phyloP scores from a whole-genome alignment of 1,140 invertebrate genomes.

The Pseudomyrmex concolor region DNA sequence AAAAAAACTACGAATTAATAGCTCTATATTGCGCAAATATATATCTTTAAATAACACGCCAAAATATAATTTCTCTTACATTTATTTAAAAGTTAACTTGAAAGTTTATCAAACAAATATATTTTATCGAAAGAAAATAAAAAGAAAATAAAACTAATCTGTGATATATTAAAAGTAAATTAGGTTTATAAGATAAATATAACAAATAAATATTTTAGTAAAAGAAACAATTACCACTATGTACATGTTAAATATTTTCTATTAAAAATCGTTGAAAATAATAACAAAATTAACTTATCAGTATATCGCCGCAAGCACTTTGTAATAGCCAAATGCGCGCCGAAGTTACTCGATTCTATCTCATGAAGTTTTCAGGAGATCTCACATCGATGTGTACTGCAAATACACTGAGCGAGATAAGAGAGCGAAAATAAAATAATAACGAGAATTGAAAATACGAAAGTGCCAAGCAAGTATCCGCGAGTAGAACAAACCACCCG shows the following conservation, averaged over 20 bases:
- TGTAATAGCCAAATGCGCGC: neutral
- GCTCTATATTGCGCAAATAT: constrained; percentile 11
- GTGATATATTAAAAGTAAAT: neutral
- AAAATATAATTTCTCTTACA: constrained; percentile 3
- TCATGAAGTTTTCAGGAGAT: constrained; percentile 3
- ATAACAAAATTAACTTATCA: neutral
- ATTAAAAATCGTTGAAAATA: neutral
- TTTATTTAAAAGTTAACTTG: too few relatives aligned
- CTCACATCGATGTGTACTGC: neutral
- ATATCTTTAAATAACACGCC: neutral
- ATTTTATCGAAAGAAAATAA: constrained; percentile 3
- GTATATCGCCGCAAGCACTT: neutral
- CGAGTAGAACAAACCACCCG: constrained; percentile 45
- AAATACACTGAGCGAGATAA: neutral
- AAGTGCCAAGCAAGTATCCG: constrained; percentile 18
- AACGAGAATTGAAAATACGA: constrained; percentile 52
- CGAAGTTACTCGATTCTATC: neutral
- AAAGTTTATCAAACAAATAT: too few relatives aligned
- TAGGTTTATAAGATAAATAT: neutral
- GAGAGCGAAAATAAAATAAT: constrained; percentile 41
- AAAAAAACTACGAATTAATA: neutral
- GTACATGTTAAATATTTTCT: neutral
- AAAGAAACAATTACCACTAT: too few relatives aligned
- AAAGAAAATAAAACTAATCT: too few relatives aligned
- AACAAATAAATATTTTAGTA: too few relatives aligned